A percentile compares a stretch with the other conserved stretches of the same genome.
phyloP scores from a whole-genome alignment of 1,140 invertebrate genomes.

The Drosophila kurseongensis region DNA sequence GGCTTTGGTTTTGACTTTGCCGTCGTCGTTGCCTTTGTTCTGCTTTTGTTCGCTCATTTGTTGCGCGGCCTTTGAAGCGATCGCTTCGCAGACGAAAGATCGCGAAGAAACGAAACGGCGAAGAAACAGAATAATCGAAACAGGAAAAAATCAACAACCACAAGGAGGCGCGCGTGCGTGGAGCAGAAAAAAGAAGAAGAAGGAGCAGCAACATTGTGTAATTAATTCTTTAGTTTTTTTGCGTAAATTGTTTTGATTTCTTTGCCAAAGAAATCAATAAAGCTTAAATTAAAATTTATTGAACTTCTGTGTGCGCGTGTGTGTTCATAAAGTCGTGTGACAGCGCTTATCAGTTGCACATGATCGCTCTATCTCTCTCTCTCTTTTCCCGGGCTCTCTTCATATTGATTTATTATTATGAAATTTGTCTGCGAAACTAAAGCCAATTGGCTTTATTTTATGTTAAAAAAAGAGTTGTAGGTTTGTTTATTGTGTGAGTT shows the following conservation, averaged over 20 bases:
- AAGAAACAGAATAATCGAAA: slow-evolving; percentile 12
- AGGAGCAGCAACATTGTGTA: slow-evolving; percentile 43
- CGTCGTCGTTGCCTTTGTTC: slow-evolving; percentile 26
- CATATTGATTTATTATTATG: slow-evolving; percentile 61
- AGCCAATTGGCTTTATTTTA: neutral
- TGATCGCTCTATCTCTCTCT: slow-evolving; percentile 45
- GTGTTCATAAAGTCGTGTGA: slow-evolving; percentile 65
- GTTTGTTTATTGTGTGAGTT: no score
- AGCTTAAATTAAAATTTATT: slow-evolving; percentile 73
- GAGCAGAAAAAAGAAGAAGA: slow-evolving; percentile 16
- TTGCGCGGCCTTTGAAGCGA: slow-evolving; percentile 69
- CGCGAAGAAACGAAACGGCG: slow-evolving; percentile 25
- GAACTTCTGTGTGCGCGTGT: slow-evolving; percentile 35
- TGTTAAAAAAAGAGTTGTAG: neutral
- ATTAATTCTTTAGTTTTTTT: slow-evolving; percentile 63
- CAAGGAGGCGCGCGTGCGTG: slow-evolving; percentile 66
- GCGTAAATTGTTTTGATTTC: slow-evolving; percentile 81
- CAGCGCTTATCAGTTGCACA: slow-evolving; percentile 78
- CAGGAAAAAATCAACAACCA: slow-evolving; percentile 5
- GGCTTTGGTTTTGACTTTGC: slow-evolving; percentile 28
- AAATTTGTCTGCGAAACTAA: slow-evolving; percentile 23
- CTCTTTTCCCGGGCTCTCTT: neutral
- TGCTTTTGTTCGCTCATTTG: slow-evolving; percentile 68
- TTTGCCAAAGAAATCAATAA: slow-evolving; percentile 73
- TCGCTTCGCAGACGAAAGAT: slow-evolving; percentile 57